Percentiles rank a stretch among this genome's conserved stretches.
phyloP scores from a whole-genome alignment of 2,113 vertebrate genomes.

The Cisticola juncidis region DNA sequence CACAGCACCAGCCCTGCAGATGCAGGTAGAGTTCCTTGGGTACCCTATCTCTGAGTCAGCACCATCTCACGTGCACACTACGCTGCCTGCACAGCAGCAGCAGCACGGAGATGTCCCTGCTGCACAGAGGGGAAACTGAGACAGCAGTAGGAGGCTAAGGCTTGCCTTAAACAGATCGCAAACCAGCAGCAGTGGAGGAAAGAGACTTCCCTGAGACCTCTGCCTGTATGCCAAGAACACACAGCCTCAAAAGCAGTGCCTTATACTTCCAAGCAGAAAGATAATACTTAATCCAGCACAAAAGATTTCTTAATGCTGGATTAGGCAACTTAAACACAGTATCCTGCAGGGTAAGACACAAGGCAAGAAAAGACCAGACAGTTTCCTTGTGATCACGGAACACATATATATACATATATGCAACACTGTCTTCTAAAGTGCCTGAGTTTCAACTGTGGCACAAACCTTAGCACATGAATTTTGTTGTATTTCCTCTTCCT shows the following conservation, averaged over 20 bases:
- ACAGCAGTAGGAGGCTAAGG: background rate
- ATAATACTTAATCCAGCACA: background rate
- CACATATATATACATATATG: background rate
- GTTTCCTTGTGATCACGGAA: background rate
- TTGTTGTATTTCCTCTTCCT: background rate
- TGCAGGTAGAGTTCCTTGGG: background rate
- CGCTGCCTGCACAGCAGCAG: background rate
- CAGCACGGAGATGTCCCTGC: background rate
- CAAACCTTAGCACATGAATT: background rate
- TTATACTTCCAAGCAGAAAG: background rate
- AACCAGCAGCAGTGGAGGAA: background rate
- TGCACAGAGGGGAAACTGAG: background rate
- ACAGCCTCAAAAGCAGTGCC: background rate
- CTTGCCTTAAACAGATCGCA: background rate
- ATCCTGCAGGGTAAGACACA: background rate
- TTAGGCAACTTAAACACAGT: background rate
- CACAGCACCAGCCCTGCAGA: background rate
- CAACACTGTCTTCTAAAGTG: background rate
- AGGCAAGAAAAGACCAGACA: background rate
- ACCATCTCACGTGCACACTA: background rate
- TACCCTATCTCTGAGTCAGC: background rate
- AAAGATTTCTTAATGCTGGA: background rate
- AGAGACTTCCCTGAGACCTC: background rate
- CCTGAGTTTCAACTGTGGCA: background rate
- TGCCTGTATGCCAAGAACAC: background rate